Evolutionary conservation across 23 tunicate species (phyloP), one percentile per base, ranked within the genome.

Genomic region (Styela plicata): DNA sequence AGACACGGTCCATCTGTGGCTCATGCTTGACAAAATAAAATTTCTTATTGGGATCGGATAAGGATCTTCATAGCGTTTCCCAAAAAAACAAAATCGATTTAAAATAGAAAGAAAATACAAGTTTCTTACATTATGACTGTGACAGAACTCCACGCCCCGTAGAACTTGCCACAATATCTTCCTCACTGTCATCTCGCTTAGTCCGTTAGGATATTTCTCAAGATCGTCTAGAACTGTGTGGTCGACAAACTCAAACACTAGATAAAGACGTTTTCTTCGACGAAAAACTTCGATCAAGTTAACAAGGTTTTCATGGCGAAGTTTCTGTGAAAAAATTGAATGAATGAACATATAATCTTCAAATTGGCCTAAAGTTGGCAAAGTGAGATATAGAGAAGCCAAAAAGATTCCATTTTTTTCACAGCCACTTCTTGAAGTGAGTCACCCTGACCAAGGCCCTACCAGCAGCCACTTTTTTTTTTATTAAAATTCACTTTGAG

Each of bases 171-270:
- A 96, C 24, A 88, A 70, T n/a, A 96, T 91, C 73, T 91, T 93
- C 63, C 94, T 82, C 52, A 87, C 93, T 23, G 84, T 73, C 87
- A 82, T 83, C 77, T 85, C 93, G 61, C 70, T 87, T 33, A 96
- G 75, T 36, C 99, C 92, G 53, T 96, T 87, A 2, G 97, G 96
- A 87, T 89, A 83, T 78, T 96, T 87, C 62, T 96, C 99, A 30
- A 96, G 85, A 63, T 96, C 96, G 37, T 96, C 99, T 33, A 96
- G 75, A 24, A 96, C 94, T 7, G 99, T 96, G 82, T 93, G 97
- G 75, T 96, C 99, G 20, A 96, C 99, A 91, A 84, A 96, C 82
- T 96, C 99, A 80, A 96, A 96, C 0, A 96, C 96, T 17, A 96
- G 92, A 68, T 87, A 96, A 31, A 96, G 88, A 63, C 99, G 86